phyloP scores from a whole-genome alignment of 2,797 vertebrate species.

The Phalanger gymnotis region DNA sequence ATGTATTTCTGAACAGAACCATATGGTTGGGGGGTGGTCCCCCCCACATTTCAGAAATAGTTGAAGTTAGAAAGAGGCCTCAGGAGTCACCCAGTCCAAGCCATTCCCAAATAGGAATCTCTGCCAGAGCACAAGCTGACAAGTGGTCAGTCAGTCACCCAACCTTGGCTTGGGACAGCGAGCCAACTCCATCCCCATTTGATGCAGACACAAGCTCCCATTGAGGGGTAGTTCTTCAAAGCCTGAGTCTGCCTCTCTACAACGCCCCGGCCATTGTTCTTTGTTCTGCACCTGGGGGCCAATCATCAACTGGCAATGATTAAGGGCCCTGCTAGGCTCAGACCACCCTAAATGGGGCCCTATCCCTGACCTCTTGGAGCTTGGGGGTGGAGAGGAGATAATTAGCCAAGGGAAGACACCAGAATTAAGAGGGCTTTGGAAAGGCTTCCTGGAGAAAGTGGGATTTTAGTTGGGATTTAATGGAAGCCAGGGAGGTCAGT shows the following conservation, averaged over 20 bases:
- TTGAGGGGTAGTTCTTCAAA: neutral
- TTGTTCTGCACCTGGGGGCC: neutral
- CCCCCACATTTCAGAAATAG: neutral
- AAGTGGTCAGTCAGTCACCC: neutral
- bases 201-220: neutral
- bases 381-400: neutral
- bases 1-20: neutral
- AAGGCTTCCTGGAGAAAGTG: neutral
- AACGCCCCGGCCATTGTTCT: neutral
- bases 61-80: neutral
- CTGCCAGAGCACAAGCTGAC: neutral
- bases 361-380: too few species aligned
- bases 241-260: neutral
- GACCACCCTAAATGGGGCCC: neutral
- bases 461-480: neutral
- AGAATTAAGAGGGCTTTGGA: neutral
- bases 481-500: neutral
- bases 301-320: neutral
- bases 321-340: neutral
- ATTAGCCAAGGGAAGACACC: neutral
- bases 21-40: neutral
- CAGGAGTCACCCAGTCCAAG: neutral
- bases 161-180: neutral
- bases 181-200: neutral
- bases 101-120: neutral